Base-by-base conservation (phyloP, 2,113 vertebrate species). In the Chionodraco myersi region DNA sequence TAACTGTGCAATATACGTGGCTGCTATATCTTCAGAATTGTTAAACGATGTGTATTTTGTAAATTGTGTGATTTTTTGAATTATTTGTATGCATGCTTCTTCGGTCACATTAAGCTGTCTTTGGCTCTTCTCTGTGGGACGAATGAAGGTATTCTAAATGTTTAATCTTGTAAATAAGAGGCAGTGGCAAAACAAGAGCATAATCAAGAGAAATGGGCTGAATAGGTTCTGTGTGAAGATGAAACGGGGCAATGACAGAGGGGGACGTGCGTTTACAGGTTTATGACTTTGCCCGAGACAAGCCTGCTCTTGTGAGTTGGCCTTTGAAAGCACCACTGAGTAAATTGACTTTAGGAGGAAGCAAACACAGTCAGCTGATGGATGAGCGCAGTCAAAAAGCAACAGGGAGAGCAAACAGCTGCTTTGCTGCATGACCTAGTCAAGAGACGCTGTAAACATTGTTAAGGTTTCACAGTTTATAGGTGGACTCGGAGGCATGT, bases 321-420 rank as follows among this genome's bases (percentile, higher is more conserved):
- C 75, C 62, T 80, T 79, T 11, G 65, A 58, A 65, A 10, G 26
- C 69, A 47, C 16, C 30, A 15, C 51, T 30, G 45, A 11, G 76
- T 60, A 85, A 85, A 91, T 83, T 81, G 75, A 60, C 78, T 92
- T 76, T 63, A 68, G 77, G 65, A 80, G 71, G 80, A 88, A 85
- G 75, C 82, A 86, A 89, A 89, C 64, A 78, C 12, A 59, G 66
- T 86, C 83, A 86, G 84, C 72, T 89, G 86, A 85, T 62, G 6
- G 59, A 57, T 8, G 41, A 53, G 66, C 47, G 21, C 52, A 6
- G 15, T n/a, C 18, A 49, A 66, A 47, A 41, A 48, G 52, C 10
- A 0, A n/a, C 10, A 52, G 44, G 10, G 6, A 51, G 62, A 81
- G 44, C 47, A 69, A 77, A 73, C 48, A 76, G 67, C 6, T n/a